Conservation (phyloP, 1,140 invertebrate genomes). For the Halyomorpha halys region DNA sequence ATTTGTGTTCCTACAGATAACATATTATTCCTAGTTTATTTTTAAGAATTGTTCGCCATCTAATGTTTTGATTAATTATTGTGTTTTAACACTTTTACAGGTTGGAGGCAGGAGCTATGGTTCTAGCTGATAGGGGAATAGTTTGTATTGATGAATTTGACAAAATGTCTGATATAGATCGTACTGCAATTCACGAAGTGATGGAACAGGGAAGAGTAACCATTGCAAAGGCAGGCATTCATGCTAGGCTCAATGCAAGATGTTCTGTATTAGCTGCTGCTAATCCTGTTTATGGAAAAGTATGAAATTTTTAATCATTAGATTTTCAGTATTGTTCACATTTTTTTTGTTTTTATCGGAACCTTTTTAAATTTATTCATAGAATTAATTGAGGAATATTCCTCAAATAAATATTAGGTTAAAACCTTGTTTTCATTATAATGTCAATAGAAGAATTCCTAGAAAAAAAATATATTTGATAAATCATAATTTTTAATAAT, state of each 20-base stretch:
- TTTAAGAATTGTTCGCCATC: too few species aligned
- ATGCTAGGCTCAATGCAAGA: constrained; percentile 92
- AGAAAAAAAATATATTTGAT: too few species aligned
- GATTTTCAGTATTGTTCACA: neutral
- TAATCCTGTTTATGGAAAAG: constrained; percentile 97
- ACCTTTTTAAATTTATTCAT: neutral
- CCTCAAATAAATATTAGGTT: too few species aligned
- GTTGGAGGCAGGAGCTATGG: constrained; percentile 97
- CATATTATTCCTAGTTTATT: too few species aligned
- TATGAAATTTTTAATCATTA: constrained; percentile 39
- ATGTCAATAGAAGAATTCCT: too few species aligned
- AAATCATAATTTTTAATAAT: too few species aligned
- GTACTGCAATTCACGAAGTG: constrained; percentile 98
- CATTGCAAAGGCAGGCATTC: constrained; percentile 97
- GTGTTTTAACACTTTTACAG: constrained; percentile 36
- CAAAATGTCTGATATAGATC: constrained; percentile 99
- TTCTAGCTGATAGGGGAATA: constrained; percentile 93
- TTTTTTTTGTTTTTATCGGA: neutral
- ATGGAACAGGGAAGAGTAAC: constrained; percentile 94
- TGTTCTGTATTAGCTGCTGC: constrained; percentile 97
- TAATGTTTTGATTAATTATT: neutral
- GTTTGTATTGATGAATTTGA: constrained; percentile 99
- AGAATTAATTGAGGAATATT: neutral
- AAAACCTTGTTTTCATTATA: too few species aligned
- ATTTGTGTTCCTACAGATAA: too few species aligned